These are phyloP conservation scores for Ptychadena robeensis DNA, from an alignment of 2,797 vertebrate genomes.

Conservation along the genomic window DNA sequence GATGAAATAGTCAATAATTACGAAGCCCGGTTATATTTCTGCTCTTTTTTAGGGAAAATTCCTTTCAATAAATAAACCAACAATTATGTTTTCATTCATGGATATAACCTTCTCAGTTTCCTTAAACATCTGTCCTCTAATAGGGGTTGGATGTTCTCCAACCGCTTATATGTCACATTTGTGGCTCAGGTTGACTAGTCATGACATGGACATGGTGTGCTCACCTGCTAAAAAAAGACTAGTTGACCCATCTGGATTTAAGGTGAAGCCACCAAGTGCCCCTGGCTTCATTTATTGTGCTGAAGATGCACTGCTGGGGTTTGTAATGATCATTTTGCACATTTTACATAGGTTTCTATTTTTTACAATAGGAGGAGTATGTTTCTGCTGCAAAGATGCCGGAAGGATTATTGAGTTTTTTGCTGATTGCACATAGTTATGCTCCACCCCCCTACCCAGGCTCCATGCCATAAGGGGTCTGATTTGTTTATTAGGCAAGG, in stretches of 20 bases:
- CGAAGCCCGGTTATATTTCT: neutral
- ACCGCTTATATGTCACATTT: slow-evolving; percentile 32
- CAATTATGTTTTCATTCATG: slow-evolving; percentile 55
- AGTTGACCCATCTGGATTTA: neutral
- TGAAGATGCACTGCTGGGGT: too few species aligned
- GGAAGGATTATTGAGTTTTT: too few species aligned
- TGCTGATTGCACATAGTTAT: too few species aligned
- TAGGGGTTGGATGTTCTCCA: slow-evolving; percentile 24
- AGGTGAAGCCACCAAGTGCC: neutral
- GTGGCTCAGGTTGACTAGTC: neutral
- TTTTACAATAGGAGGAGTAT: too few species aligned
- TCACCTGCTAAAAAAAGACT: neutral
- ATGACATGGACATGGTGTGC: slow-evolving; percentile 1
- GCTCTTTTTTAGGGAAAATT: slow-evolving; percentile 6
- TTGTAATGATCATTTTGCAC: too few species aligned
- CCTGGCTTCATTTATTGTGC: too few species aligned
- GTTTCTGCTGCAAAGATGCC: too few species aligned
- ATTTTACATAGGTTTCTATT: too few species aligned
- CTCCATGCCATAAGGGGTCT: too few species aligned
- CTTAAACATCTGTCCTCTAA: slow-evolving; percentile 54
- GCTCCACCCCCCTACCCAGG: too few species aligned
- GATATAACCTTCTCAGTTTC: slow-evolving; percentile 57
- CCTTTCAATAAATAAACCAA: slow-evolving; percentile 35
- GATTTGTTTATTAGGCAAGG: too few species aligned
- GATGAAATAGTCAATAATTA: neutral